Base-by-base conservation (phyloP, 2,888 invertebrate genomes). In the Nomada fabriciana region DNA sequence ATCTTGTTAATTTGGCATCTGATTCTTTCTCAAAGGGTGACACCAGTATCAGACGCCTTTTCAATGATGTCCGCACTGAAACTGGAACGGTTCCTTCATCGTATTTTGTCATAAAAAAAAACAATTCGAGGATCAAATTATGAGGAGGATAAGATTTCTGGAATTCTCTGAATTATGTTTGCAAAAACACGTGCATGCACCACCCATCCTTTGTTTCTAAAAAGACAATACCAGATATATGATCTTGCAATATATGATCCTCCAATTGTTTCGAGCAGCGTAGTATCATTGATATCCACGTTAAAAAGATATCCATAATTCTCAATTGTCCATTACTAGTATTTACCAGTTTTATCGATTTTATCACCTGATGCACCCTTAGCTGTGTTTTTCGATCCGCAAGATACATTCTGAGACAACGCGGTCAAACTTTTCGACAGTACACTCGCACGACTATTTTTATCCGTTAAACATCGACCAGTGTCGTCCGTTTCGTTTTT, bases 301-400 rank as follows among this genome's bases (percentile, higher is more conserved):
- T 47, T 15, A 47, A 47, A 47, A 13, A 0, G 15, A 1, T 47
- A 13, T 47, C 10, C 47, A 15, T 15, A 47, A 47, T 13, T 47
- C 2, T 47, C 15, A 47, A 13, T 47, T 3, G 47, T 47, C 15
- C 4, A 13, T 47, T 47, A 47, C 13, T 15, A 25, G 47, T 82
- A 76, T 65, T 83, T 86, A 92, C 92, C 91, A 81, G 70, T 88
- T 72, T 85, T 82, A 68, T 89, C 82, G 52, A 85, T 85, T 77
- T 89, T 90, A 78, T 92, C 90, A 47, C 88, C 90, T 86, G 92
- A 91, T 87, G 92, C 91, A 87, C 91, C 91, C 88, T 88, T 90
- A 80, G 75, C 82, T 74, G 84, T 83, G 89, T 89, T 90, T 88
- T 90, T 91, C 89, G 90, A 88, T 72, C 84, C 82, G 25, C 80